Evolutionary conservation across 2,888 invertebrate species (phyloP).

Genomic region (Tetrapedia diversipes): DNA sequence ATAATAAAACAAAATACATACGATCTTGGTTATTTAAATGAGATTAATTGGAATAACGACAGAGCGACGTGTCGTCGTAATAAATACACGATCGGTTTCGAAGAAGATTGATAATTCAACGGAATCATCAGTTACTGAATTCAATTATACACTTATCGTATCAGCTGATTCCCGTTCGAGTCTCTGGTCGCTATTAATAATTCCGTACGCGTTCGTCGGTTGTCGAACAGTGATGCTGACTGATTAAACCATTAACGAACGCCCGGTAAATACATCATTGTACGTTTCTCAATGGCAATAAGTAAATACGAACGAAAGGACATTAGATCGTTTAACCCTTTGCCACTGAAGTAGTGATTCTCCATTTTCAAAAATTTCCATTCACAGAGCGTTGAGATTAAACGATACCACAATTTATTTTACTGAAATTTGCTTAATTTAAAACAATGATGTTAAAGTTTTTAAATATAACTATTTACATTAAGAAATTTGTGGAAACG

Average conservation of each 20-base stretch:
- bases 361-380: too few relatives aligned
- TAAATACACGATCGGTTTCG: background rate
- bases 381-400: too few relatives aligned
- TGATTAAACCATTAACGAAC: slow-evolving; percentile 6
- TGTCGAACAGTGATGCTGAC: background rate
- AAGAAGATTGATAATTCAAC: background rate
- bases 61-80: background rate
- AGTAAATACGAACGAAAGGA: too few relatives aligned
- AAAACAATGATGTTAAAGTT: too few relatives aligned
- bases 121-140: slow-evolving; percentile 15
- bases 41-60: slow-evolving; percentile 19
- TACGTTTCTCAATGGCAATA: background rate
- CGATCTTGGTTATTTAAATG: slow-evolving; percentile 4
- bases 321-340: too few relatives aligned
- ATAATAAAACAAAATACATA: background rate
- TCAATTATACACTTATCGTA: slow-evolving; percentile 19
- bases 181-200: background rate
- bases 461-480: too few relatives aligned
- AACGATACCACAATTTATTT: too few relatives aligned
- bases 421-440: too few relatives aligned
- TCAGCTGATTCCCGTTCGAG: background rate
- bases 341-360: too few relatives aligned
- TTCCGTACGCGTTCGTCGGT: slow-evolving; percentile 1
- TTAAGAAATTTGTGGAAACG: too few relatives aligned
- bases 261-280: background rate